phyloP scores from a whole-genome alignment of 2,888 invertebrate species.

The Diarsia rubi region DNA sequence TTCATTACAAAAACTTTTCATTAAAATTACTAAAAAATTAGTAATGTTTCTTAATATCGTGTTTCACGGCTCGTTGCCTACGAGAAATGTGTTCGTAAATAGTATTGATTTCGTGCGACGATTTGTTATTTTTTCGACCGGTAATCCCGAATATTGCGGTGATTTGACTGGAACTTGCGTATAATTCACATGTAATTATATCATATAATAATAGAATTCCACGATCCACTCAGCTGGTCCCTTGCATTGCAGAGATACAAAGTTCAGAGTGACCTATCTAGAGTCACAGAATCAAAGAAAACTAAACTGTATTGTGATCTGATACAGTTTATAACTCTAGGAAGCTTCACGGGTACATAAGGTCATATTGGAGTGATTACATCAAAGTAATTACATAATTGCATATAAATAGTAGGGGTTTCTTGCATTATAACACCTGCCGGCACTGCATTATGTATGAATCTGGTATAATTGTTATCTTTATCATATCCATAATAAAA shows the following conservation, averaged over 20 bases:
- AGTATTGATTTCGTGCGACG: slow-evolving; percentile 47
- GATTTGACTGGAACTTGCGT: slow-evolving; percentile 14
- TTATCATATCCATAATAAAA: background rate
- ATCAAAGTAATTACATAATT: slow-evolving; percentile 48
- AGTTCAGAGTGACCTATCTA: slow-evolving; percentile 12
- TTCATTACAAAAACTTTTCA: slow-evolving; percentile 29
- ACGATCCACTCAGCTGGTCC: slow-evolving; percentile 16
- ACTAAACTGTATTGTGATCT: slow-evolving; percentile 13
- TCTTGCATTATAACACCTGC: background rate
- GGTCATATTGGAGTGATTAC: background rate
- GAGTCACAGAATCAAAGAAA: slow-evolving; percentile 12
- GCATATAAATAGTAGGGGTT: slow-evolving; percentile 16
- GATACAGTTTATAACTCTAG: slow-evolving; percentile 34
- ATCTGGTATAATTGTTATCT: background rate
- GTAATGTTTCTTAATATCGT: slow-evolving; percentile 13
- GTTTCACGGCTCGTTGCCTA: slow-evolving; percentile 22
- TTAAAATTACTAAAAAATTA: background rate
- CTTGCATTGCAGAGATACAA: background rate
- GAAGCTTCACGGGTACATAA: background rate
- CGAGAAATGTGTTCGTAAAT: slow-evolving; percentile 20
- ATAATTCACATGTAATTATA: background rate
- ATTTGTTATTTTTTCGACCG: slow-evolving; percentile 31
- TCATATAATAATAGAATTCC: background rate
- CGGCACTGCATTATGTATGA: background rate
- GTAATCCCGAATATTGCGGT: background rate